Conservation (phyloP, 1,140 invertebrate genomes). For the Rhagoletis zephyria region DNA sequence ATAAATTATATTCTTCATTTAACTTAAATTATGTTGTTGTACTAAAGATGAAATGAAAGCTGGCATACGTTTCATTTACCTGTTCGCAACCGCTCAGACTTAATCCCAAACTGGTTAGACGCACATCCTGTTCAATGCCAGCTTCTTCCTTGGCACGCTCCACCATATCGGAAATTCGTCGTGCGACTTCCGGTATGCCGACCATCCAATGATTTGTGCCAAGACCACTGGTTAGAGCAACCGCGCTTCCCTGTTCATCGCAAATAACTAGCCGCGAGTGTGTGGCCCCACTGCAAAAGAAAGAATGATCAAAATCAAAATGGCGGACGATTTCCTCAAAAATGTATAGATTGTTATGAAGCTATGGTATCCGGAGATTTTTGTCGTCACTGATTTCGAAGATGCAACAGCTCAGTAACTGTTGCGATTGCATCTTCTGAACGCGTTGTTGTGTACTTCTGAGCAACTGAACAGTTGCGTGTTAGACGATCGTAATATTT, state of each 20-base stretch:
- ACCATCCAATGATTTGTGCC: slow-evolving; percentile 90
- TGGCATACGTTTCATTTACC: slow-evolving; percentile 39
- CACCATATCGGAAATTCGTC: slow-evolving; percentile 84
- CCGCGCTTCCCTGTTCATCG: slow-evolving; percentile 79
- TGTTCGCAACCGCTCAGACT: slow-evolving; percentile 72
- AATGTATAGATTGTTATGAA: no score
- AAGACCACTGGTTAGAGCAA: slow-evolving; percentile 80
- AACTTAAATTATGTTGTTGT: no score
- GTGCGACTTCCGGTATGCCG: slow-evolving; percentile 84
- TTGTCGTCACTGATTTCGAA: no score
- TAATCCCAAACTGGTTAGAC: slow-evolving; percentile 80
- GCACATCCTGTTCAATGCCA: slow-evolving; percentile 76
- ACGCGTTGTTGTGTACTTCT: no score
- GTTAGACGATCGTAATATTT: no score
- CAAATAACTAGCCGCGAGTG: slow-evolving; percentile 85
- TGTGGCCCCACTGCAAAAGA: slow-evolving; percentile 83
- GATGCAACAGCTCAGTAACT: no score
- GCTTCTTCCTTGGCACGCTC: slow-evolving; percentile 80
- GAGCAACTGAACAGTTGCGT: no score
- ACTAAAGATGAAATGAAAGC: no score
- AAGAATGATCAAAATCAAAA: not conserved
- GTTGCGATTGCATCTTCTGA: no score
- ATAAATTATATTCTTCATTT: no score
- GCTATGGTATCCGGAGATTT: no score
- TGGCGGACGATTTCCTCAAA: no score